Evolutionary conservation across 2,797 vertebrate species (phyloP), one percentile per base, ranked within the genome.

Genomic region (Triplophysa bombifrons): DNA sequence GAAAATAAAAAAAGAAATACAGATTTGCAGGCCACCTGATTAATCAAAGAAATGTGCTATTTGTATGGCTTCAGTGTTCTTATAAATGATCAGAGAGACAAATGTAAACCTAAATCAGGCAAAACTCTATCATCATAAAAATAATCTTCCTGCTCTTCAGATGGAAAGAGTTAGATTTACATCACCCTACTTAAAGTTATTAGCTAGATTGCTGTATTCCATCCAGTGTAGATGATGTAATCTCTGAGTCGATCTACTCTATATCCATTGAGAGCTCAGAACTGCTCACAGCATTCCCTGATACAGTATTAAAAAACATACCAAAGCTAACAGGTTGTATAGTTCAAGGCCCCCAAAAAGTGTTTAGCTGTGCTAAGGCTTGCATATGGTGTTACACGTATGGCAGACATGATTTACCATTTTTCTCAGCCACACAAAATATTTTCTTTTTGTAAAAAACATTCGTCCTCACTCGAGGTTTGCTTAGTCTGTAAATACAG

Each of bases 151-250:
- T 38, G 6, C 12, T 20, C 50, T 38, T 38, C 6, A 56, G 8
- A 34, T 50, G 19, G 13, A 64, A 50, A 64, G 22, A 12, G 53
- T 56, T 58, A 19, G 20, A 58, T 58, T 53, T 17, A 50, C 44
- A 34, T 25, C n/a, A 22, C n/a, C 27, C 41, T 74, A 16, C 51
- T 58, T 58, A 71, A 41, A n/a, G 25, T 50, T 64, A 74, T 64
- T 10, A 27, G 46, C 19, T 19, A 64, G 7, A 51, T 64, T 51
- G 3, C 27, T 51, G 48, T 38, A 12, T 64, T 38, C 60, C 46
- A 64, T 14, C 25, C 14, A 19, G 13, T 50, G n/a, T 6, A 74
- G 58, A 51, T 64, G 25, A 20, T 14, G 44, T 58, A 63, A 74
- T 10, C 60, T 53, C 38, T 38, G 27, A 64, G 30, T 51, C 38